These are phyloP conservation scores for Slavum lentiscoides DNA, from an alignment of 2,888 invertebrate genomes.

Conservation along the genomic window DNA sequence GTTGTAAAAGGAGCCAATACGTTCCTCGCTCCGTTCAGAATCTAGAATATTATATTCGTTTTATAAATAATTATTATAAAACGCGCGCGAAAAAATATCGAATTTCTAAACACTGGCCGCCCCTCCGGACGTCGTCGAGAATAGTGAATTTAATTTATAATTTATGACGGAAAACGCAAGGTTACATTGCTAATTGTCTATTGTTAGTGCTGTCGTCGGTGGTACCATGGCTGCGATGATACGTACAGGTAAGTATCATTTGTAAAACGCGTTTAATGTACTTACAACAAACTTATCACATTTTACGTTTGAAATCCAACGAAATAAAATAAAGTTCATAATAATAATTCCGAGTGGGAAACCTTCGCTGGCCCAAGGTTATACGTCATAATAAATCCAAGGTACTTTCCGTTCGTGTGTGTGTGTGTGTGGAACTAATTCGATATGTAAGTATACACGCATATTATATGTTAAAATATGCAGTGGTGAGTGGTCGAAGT, in stretches of 20 bases:
- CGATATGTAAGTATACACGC: too few relatives aligned
- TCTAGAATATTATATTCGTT: too few relatives aligned
- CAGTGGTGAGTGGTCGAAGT: too few relatives aligned
- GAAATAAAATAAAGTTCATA: background rate
- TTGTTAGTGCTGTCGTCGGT: constrained; percentile 10
- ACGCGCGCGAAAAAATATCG: too few relatives aligned
- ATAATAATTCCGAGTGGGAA: background rate
- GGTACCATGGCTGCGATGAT: background rate
- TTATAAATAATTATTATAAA: too few relatives aligned
- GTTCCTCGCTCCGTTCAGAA: too few relatives aligned
- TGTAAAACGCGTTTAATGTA: background rate
- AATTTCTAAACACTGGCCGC: background rate
- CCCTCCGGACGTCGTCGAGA: background rate
- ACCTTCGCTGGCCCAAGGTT: too few relatives aligned
- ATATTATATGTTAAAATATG: too few relatives aligned
- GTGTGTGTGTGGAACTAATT: too few relatives aligned
- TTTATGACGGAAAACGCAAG: constrained; percentile 20
- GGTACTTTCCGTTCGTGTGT: too few relatives aligned
- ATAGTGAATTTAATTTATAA: constrained; percentile 1
- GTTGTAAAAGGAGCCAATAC: too few relatives aligned
- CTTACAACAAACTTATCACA: background rate
- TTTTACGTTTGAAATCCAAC: background rate
- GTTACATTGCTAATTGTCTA: constrained; percentile 18
- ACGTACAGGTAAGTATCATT: background rate
- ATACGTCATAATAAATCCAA: too few relatives aligned